Percentiles rank a stretch among this genome's conserved stretches.
These are phyloP conservation scores for Petromus typicus DNA, from an alignment of 2,113 vertebrate species.

Conservation along the genomic window DNA sequence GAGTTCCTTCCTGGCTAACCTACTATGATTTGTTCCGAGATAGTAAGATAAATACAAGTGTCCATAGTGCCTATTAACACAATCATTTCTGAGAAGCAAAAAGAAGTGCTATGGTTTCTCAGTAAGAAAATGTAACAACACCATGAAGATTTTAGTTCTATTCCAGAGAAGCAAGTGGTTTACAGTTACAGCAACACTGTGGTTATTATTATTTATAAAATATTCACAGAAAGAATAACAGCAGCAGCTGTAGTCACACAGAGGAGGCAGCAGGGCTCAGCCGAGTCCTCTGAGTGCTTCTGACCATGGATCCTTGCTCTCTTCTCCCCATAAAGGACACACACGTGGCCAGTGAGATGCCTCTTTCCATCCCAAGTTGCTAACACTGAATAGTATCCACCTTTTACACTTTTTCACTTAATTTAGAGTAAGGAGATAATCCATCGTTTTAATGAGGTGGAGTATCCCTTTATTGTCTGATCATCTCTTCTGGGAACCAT, in stretches of 20 bases:
- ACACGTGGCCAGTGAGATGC: background rate
- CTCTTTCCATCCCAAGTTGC: background rate
- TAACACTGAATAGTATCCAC: background rate
- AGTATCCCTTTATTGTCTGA: background rate
- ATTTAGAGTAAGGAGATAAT: background rate
- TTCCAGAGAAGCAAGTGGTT: constrained; percentile 21
- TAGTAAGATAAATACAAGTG: background rate
- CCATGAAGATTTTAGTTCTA: background rate
- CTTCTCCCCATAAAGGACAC: background rate
- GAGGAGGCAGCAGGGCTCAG: background rate
- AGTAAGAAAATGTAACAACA: background rate
- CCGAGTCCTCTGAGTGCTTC: background rate
- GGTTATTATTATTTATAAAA: background rate
- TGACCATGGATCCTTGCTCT: background rate
- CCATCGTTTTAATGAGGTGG: background rate
- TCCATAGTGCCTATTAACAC: background rate
- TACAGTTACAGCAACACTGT: background rate
- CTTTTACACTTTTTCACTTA: background rate
- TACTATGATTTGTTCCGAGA: background rate
- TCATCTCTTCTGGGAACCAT: constrained; percentile 12
- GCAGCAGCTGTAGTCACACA: background rate
- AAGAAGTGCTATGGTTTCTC: background rate
- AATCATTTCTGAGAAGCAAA: constrained; percentile 20
- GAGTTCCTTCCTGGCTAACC: background rate
- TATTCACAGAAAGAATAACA: constrained; percentile 1